Percentiles rank a stretch among this genome's conserved stretches.
These are phyloP conservation scores for Dione juno DNA, from an alignment of 2,888 invertebrate species.

Conservation along the genomic window DNA sequence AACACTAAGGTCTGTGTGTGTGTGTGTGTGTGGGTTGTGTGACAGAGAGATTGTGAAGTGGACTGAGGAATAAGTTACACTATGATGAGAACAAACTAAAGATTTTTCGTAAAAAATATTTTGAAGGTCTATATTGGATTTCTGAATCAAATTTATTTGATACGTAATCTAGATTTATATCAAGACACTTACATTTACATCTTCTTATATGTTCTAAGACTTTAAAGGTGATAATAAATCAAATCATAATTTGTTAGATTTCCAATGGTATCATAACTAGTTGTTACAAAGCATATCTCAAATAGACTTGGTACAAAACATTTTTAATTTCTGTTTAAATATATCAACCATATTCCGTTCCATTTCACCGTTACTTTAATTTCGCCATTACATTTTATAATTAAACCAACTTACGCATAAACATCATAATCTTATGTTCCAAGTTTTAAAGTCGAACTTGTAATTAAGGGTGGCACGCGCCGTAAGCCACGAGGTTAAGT, in stretches of 20 bases:
- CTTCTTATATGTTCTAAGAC: too few species aligned
- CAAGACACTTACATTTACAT: background rate
- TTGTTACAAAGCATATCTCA: background rate
- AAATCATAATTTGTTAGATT: too few species aligned
- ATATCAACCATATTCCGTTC: background rate
- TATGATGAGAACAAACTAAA: conserved; percentile 24
- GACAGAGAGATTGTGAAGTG: conserved; percentile 20
- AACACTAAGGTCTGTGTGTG: too few species aligned
- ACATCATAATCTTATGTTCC: conserved; percentile 18
- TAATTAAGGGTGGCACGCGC: conserved; percentile 46
- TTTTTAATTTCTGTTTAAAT: background rate
- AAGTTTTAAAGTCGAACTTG: conserved; percentile 39
- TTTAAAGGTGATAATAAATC: too few species aligned
- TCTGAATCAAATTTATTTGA: background rate
- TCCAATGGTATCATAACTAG: too few species aligned
- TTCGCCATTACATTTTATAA: background rate
- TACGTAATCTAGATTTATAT: background rate
- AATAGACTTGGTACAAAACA: background rate
- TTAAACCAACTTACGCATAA: background rate
- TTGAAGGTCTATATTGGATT: background rate
- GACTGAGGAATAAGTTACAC: conserved; percentile 8
- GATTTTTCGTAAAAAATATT: background rate
- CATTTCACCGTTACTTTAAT: background rate
- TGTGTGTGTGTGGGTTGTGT: too few species aligned
- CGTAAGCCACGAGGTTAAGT: conserved; percentile 47